These are phyloP conservation scores for Psittacula cyanocephala DNA, from an alignment of 2,113 vertebrate genomes.

Conservation along the genomic window DNA sequence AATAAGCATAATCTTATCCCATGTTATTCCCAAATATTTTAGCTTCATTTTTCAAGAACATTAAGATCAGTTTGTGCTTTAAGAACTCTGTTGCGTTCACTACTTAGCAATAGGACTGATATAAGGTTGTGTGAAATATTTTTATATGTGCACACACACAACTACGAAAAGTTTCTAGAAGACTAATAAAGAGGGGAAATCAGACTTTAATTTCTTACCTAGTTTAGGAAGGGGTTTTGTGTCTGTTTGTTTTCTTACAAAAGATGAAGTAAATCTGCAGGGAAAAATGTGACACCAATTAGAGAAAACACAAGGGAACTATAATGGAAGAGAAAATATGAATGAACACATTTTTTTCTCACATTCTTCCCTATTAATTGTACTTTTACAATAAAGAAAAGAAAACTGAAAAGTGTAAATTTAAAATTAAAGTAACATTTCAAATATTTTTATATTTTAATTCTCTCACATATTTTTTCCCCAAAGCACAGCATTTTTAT, in stretches of 20 bases:
- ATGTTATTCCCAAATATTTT: not conserved
- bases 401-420: not conserved
- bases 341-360: not conserved
- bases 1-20: not conserved
- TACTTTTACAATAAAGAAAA: not conserved
- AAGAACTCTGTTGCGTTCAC: not conserved
- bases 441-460: not conserved
- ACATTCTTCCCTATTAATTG: not conserved
- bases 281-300: not conserved
- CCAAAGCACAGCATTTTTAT: not conserved
- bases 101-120: not conserved
- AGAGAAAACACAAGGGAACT: not conserved
- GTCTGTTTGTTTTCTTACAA: not conserved
- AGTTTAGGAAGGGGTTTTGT: accelerated
- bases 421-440: not conserved
- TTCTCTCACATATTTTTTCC: not conserved
- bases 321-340: not conserved
- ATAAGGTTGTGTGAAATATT: not conserved
- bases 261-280: not conserved
- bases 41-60: not conserved
- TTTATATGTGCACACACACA: not conserved
- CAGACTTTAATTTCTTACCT: not conserved
- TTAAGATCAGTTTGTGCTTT: not conserved
- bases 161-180: not conserved
- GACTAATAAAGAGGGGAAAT: not conserved